A percentile compares a stretch with the other conserved stretches of the same genome.
Evolutionary conservation across 2,797 vertebrate genomes (phyloP).

Genomic region (Myiothlypis coronata): DNA sequence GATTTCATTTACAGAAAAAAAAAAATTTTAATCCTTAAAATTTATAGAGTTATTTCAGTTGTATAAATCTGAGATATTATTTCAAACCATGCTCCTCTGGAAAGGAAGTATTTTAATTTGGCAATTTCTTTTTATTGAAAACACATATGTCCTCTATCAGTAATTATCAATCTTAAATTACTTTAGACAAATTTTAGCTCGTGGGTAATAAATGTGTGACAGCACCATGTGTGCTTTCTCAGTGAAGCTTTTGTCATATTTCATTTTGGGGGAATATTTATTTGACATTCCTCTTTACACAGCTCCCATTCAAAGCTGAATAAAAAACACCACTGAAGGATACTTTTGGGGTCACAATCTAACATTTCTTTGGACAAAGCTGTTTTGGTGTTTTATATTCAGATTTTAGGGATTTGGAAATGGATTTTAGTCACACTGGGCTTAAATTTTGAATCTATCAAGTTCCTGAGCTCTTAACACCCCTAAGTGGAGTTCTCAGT

Average conservation of each 20-base stretch:
- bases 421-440: neutral
- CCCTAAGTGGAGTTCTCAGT: neutral
- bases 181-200: neutral
- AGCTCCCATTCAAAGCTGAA: neutral
- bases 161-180: slow-evolving; percentile 6
- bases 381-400: neutral
- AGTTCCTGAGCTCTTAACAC: neutral
- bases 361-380: neutral
- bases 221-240: neutral
- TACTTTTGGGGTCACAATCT: neutral
- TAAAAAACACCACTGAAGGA: neutral
- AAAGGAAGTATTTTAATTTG: neutral
- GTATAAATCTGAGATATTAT: neutral
- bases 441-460: neutral
- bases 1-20: neutral
- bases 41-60: neutral
- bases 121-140: slow-evolving; percentile 5
- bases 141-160: neutral
- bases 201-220: neutral
- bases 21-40: neutral
- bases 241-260: neutral
- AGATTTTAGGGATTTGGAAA: neutral
- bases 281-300: neutral
- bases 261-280: neutral
- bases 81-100: neutral